These are phyloP conservation scores for Cossypha heuglini DNA, from an alignment of 2,797 vertebrate genomes.

Conservation along the genomic window DNA sequence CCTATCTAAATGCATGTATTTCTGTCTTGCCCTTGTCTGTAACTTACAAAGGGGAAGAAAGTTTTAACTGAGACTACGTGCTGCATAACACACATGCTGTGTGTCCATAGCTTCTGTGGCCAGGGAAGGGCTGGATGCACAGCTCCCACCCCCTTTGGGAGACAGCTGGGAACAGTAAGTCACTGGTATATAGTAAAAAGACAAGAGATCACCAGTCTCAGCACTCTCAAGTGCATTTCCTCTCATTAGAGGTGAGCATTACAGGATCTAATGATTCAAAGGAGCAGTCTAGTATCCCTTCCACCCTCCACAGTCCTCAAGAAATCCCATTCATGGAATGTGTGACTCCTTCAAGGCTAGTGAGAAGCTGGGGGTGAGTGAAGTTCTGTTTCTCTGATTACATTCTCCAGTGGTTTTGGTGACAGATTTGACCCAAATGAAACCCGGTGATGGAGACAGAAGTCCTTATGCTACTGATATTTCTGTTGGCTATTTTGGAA, in stretches of 20 bases:
- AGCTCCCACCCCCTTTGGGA: background rate
- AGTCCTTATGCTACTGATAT: background rate
- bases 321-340: background rate
- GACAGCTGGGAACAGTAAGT: background rate
- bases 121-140: background rate
- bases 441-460: background rate
- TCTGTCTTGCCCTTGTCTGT: background rate
- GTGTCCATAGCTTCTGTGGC: background rate
- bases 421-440: background rate
- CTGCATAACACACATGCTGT: accelerated
- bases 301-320: background rate
- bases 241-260: background rate
- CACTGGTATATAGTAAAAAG: background rate
- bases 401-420: background rate
- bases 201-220: background rate
- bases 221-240: background rate
- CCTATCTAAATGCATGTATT: background rate
- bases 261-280: background rate
- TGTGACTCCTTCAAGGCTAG: background rate
- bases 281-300: background rate
- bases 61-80: background rate
- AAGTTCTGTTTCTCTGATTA: background rate
- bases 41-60: background rate
- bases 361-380: background rate
- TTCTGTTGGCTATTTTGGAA: background rate